These are phyloP conservation scores for Lepisosteus osseus DNA, from an alignment of 2,113 vertebrate genomes.

Conservation along the genomic window DNA sequence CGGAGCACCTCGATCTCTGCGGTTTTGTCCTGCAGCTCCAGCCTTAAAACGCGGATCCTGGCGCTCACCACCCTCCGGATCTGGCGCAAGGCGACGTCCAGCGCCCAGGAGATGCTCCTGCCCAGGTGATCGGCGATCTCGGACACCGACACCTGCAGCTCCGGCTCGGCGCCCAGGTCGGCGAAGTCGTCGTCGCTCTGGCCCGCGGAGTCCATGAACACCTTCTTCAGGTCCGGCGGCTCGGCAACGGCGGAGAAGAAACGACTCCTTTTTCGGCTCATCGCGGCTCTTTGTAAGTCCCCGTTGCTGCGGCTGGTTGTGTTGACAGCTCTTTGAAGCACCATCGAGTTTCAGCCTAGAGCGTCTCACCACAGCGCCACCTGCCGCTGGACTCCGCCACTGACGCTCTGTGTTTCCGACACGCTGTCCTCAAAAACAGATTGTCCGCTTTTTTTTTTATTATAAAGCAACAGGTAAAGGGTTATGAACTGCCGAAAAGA, in stretches of 20 bases:
- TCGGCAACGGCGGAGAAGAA: slow-evolving; percentile 41
- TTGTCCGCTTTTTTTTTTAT: too few species aligned
- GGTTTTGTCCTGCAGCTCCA: slow-evolving; percentile 67
- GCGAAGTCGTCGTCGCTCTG: slow-evolving; percentile 50
- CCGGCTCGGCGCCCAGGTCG: slow-evolving; percentile 62
- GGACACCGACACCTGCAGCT: slow-evolving; percentile 66
- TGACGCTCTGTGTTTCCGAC: too few species aligned
- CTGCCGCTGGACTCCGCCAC: too few species aligned
- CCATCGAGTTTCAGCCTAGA: too few species aligned
- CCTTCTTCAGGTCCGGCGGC: slow-evolving; percentile 41
- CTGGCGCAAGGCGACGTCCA: slow-evolving; percentile 64
- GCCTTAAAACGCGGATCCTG: slow-evolving; percentile 60
- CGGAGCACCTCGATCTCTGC: slow-evolving; percentile 59
- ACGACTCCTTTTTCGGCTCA: slow-evolving; percentile 58
- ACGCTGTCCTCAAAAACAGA: too few species aligned
- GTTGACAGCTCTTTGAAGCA: too few species aligned
- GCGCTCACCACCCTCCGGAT: slow-evolving; percentile 68
- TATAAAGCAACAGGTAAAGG: too few species aligned
- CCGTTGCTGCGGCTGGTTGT: too few species aligned
- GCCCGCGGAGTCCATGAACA: slow-evolving; percentile 53
- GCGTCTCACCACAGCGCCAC: too few species aligned
- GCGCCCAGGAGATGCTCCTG: slow-evolving; percentile 64
- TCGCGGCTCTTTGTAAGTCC: slow-evolving; percentile 11
- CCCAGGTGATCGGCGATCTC: slow-evolving; percentile 70
- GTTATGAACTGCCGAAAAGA: too few species aligned